Evolutionary conservation across 2,113 vertebrate species (phyloP).

Genomic region (Elaphurus davidianus): DNA sequence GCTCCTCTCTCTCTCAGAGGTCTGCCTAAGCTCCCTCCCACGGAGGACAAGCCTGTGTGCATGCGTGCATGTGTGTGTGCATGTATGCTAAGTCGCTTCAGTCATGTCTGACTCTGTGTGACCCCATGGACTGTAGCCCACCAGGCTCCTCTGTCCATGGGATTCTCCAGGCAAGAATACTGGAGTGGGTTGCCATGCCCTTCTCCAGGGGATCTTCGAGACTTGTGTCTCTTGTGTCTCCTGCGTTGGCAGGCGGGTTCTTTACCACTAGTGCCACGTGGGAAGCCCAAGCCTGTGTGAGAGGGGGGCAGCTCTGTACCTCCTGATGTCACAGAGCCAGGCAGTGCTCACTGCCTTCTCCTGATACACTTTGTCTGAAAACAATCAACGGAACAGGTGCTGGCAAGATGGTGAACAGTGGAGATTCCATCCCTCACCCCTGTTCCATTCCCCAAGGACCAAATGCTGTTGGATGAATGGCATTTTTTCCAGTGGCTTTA

Average conservation of each 20-base stretch:
- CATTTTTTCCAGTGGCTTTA: not conserved
- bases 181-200: not conserved
- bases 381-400: not conserved
- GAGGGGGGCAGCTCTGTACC: not conserved
- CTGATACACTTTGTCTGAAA: not conserved
- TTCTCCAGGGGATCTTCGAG: not conserved
- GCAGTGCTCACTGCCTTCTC: not conserved
- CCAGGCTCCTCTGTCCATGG: not conserved
- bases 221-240: not conserved
- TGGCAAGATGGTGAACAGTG: not conserved
- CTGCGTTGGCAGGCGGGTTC: not conserved
- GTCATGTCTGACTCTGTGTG: not conserved
- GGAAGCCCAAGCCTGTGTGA: not conserved
- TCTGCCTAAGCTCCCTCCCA: not conserved
- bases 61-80: accelerated
- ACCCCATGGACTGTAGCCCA: not conserved
- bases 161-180: not conserved
- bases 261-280: not conserved
- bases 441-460: not conserved
- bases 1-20: not conserved
- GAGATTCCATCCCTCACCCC: not conserved
- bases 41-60: not conserved
- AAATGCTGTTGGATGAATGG: not conserved
- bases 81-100: not conserved
- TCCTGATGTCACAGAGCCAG: not conserved